phyloP scores from a whole-genome alignment of 2,888 invertebrate species.

The Rutpela maculata region DNA sequence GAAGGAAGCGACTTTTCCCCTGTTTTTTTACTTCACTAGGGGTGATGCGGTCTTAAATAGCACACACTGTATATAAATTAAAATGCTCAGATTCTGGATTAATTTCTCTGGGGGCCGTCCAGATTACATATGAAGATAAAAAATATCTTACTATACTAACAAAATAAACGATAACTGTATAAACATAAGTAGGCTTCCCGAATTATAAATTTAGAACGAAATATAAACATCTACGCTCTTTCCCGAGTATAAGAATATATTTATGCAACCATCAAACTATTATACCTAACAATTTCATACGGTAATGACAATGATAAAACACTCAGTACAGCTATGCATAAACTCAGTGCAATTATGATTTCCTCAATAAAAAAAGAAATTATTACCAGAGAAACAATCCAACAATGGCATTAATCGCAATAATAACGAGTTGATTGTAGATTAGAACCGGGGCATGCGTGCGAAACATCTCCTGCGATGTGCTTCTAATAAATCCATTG shows the following conservation, averaged over 20 bases:
- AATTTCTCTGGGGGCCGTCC: no score
- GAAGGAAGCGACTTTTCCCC: no score
- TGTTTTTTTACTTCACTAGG: no score
- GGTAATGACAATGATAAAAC: not conserved
- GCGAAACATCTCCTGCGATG: not conserved
- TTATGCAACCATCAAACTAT: not conserved
- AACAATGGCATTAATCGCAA: not conserved
- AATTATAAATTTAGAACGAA: not conserved
- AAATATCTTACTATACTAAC: no score
- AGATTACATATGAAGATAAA: no score
- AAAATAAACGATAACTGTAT: no score
- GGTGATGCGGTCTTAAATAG: no score
- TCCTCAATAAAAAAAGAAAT: not conserved
- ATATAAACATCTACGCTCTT: not conserved
- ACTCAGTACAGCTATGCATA: not conserved
- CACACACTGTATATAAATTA: no score
- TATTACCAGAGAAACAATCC: not conserved
- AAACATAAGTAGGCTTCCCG: not conserved
- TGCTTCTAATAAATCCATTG: conserved; percentile 15
- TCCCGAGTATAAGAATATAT: not conserved
- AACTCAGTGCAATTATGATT: not conserved
- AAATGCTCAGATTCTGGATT: no score
- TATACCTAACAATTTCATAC: not conserved
- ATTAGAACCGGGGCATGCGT: conserved; percentile 29
- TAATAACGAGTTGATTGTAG: not conserved